Percentiles rank a stretch among this genome's conserved stretches.
phyloP scores from a whole-genome alignment of 2,888 invertebrate genomes.

The Himalopsyche japonica region DNA sequence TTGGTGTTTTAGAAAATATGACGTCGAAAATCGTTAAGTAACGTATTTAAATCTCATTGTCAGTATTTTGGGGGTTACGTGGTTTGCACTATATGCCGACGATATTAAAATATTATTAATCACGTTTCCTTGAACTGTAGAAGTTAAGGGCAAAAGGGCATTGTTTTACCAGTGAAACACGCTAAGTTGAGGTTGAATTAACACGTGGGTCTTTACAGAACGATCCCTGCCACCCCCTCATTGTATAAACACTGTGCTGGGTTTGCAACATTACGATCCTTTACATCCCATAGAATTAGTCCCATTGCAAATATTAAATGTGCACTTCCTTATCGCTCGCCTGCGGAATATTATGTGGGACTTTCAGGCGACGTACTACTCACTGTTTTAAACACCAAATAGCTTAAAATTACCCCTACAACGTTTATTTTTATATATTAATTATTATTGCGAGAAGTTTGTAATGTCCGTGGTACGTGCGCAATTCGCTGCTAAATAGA shows the following conservation, averaged over 20 bases:
- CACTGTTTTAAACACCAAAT: no score
- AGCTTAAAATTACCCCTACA: no score
- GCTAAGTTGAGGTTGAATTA: neutral
- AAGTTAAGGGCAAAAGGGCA: neutral
- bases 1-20: no score
- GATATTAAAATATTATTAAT: neutral
- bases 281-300: neutral
- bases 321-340: neutral
- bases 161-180: neutral
- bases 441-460: no score
- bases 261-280: neutral
- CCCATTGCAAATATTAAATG: neutral
- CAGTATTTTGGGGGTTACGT: no score
- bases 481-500: no score
- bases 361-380: no score
- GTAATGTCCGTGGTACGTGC: no score
- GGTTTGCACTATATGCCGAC: neutral
- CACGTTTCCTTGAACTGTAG: neutral
- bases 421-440: no score
- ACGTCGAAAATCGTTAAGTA: no score
- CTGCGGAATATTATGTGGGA: no score
- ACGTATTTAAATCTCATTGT: no score
- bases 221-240: neutral
- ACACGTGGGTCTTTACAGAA: neutral
- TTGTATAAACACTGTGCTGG: neutral